phyloP scores from a whole-genome alignment of 2,113 vertebrate genomes.

The Nothoprocta pentlandii region DNA sequence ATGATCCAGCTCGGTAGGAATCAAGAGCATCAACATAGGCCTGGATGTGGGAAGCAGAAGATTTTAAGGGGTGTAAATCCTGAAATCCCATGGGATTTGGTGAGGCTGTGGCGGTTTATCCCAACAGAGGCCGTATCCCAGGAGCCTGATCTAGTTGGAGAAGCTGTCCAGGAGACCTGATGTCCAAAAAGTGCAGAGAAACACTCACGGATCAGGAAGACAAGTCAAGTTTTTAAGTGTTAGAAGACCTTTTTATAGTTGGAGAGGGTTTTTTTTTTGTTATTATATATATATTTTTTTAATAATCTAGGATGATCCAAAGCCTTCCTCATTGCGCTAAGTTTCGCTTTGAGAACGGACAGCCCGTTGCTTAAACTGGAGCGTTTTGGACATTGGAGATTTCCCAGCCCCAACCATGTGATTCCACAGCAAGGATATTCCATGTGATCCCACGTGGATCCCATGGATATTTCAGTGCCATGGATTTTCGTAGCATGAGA shows the following conservation, averaged over 20 bases:
- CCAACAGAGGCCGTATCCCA: neutral
- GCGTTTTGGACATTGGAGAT: neutral
- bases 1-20: neutral
- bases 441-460: neutral
- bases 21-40: neutral
- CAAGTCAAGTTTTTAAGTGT: neutral
- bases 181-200: neutral
- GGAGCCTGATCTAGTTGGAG: neutral
- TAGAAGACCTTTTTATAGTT: neutral
- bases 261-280: neutral
- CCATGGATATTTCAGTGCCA: too few relatives aligned
- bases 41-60: neutral
- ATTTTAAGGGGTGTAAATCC: neutral
- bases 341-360: neutral
- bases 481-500: neutral
- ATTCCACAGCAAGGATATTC: neutral
- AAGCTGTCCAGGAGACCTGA: neutral
- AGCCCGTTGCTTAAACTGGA: neutral
- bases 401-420: neutral
- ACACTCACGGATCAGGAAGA: accelerated
- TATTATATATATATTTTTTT: too few relatives aligned
- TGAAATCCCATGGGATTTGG: neutral
- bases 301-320: neutral
- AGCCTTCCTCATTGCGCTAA: neutral
- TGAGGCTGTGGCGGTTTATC: accelerated